Evolutionary conservation across 2,888 invertebrate species (phyloP).

Genomic region (Himalopsyche kuldschensis): DNA sequence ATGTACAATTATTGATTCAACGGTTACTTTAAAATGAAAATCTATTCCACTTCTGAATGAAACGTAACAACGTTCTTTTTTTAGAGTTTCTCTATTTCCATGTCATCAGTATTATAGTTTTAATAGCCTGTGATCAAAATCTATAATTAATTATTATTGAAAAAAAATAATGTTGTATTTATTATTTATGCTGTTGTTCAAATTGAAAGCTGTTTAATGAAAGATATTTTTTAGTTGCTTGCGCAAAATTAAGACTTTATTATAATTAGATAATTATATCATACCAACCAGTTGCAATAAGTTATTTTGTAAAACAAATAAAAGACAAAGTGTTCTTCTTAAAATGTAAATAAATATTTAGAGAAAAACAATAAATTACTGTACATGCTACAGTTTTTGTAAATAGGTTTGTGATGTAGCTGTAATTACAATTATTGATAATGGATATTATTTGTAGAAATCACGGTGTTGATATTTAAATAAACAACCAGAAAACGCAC

Average conservation of each 20-base stretch:
- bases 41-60: no score
- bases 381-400: neutral
- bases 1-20: no score
- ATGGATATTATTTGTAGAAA: slow-evolving; percentile 14
- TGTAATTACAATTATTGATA: neutral
- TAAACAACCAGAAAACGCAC: slow-evolving; percentile 7
- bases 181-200: neutral
- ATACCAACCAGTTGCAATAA: neutral
- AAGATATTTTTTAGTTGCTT: neutral
- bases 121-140: neutral
- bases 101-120: neutral
- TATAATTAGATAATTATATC: neutral
- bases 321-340: neutral
- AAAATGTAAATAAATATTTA: neutral
- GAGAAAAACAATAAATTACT: neutral
- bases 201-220: neutral
- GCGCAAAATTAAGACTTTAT: neutral
- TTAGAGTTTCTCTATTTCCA: no score
- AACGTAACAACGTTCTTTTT: no score
- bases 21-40: no score
- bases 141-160: neutral
- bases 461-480: slow-evolving; percentile 8
- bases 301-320: neutral
- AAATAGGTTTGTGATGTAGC: neutral
- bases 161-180: neutral